phyloP scores from a whole-genome alignment of 1,140 invertebrate genomes.

The Mamestra configurata region DNA sequence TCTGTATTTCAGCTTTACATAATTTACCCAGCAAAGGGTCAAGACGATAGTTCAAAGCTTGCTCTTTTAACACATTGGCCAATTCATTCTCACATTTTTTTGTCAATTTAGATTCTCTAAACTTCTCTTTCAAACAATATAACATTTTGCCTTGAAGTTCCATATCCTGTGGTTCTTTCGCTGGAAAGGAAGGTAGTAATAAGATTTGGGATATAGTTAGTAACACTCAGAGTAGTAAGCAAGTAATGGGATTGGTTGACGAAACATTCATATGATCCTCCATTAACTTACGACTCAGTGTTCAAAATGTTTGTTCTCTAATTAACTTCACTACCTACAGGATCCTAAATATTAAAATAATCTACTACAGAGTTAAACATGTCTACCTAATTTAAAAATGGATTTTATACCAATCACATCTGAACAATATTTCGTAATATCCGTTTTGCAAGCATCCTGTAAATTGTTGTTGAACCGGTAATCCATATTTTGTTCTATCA shows the following conservation, averaged over 20 bases:
- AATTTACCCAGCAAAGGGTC: constrained; percentile 94
- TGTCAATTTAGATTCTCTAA: constrained; percentile 92
- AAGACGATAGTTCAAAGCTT: constrained; percentile 95
- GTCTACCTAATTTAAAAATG: constrained; percentile 41
- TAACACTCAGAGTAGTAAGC: neutral
- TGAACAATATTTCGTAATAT: constrained; percentile 93
- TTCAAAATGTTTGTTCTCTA: neutral
- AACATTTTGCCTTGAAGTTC: constrained; percentile 91
- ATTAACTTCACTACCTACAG: too few species aligned
- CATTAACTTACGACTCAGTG: neutral
- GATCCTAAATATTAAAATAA: neutral
- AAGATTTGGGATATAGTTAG: neutral
- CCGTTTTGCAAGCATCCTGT: constrained; percentile 92
- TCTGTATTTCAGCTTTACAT: constrained; percentile 92
- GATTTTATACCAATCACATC: constrained; percentile 89
- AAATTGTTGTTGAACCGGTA: constrained; percentile 97
- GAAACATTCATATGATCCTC: too few species aligned
- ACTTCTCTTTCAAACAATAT: constrained; percentile 93
- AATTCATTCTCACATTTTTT: constrained; percentile 94
- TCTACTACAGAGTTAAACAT: constrained; percentile 33
- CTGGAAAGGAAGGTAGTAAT: constrained; percentile 67
- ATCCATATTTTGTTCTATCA: constrained; percentile 97
- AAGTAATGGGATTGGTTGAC: neutral
- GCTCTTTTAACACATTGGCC: constrained; percentile 93
- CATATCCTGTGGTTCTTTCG: constrained; percentile 87